A percentile compares a stretch with the other conserved stretches of the same genome.
These are phyloP conservation scores for Leucopsar rothschildi DNA, from an alignment of 2,113 vertebrate species.

Conservation along the genomic window DNA sequence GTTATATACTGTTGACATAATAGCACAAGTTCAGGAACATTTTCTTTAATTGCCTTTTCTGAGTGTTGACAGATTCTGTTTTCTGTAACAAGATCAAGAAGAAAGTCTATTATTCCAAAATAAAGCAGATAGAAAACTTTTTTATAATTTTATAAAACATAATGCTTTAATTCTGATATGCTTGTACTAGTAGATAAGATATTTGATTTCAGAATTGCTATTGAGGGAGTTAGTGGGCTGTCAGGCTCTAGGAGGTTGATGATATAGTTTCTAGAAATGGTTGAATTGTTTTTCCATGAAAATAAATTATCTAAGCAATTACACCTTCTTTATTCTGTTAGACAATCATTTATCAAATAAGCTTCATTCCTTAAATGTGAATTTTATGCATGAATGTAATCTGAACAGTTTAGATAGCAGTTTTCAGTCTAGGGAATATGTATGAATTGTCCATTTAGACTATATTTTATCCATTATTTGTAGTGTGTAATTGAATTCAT, in stretches of 20 bases:
- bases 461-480: not conserved
- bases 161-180: not conserved
- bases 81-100: not conserved
- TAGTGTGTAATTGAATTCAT: not conserved
- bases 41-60: not conserved
- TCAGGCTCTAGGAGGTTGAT: constrained; percentile 33
- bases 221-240: not conserved
- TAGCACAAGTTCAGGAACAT: constrained; percentile 1
- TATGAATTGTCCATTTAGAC: not conserved
- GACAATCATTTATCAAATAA: constrained; percentile 31
- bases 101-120: not conserved
- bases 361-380: not conserved
- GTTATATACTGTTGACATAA: not conserved
- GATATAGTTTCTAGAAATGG: constrained; percentile 28
- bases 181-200: not conserved
- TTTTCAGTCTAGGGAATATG: not conserved
- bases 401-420: not conserved
- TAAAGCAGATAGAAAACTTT: not conserved
- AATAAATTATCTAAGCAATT: constrained; percentile 59
- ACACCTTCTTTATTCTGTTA: constrained; percentile 30
- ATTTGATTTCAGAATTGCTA: constrained; percentile 5
- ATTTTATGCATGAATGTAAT: constrained; percentile 29
- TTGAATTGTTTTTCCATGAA: constrained; percentile 30
- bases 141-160: not conserved
- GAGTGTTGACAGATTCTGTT: constrained; percentile 8